Conservation (phyloP, 2,113 vertebrate genomes). For the Cepphus grylle region DNA sequence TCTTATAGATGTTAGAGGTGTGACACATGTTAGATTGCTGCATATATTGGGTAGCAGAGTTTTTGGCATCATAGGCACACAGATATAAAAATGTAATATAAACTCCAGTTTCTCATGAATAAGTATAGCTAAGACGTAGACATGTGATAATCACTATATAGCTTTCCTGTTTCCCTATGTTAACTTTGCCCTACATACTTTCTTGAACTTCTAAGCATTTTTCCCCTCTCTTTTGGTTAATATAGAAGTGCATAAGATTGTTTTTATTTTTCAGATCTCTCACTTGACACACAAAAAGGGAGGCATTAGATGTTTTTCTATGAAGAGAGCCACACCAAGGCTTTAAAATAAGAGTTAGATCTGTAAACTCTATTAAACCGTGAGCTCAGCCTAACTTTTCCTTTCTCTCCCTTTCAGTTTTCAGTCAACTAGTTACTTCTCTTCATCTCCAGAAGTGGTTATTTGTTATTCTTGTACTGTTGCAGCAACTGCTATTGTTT, state of each 20-base stretch:
- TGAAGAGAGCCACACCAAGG: neutral
- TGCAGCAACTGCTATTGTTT: neutral
- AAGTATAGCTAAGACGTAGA: neutral
- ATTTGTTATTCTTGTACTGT: neutral
- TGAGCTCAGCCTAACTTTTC: neutral
- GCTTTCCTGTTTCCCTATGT: neutral
- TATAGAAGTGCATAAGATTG: neutral
- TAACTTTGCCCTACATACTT: neutral
- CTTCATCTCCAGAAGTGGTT: neutral
- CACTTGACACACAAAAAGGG: neutral
- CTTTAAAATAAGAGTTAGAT: neutral
- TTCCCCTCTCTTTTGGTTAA: neutral
- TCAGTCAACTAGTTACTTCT: neutral
- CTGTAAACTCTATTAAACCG: neutral
- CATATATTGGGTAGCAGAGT: neutral
- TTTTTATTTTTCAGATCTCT: neutral
- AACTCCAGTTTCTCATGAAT: slow-evolving; percentile 16
- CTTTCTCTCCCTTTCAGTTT: neutral
- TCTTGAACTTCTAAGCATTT: neutral
- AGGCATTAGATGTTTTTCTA: neutral
- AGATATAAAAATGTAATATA: slow-evolving; percentile 5
- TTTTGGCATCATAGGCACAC: slow-evolving; percentile 26
- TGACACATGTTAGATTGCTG: slow-evolving; percentile 19
- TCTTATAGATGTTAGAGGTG: neutral
- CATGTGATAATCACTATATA: neutral